These are phyloP conservation scores for Tholera decimalis DNA, from an alignment of 2,888 invertebrate species.

Conservation along the genomic window DNA sequence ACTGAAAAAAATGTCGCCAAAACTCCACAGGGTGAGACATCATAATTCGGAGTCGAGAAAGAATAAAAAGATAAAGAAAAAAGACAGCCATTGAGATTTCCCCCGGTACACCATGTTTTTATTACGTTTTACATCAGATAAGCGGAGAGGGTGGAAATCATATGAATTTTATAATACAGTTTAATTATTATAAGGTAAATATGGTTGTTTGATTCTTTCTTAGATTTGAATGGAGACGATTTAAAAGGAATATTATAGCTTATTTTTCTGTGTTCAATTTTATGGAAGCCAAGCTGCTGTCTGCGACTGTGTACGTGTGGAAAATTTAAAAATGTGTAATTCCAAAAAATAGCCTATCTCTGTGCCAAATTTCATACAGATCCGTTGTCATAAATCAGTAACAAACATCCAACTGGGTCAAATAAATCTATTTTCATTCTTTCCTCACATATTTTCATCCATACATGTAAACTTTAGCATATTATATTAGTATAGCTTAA, in stretches of 20 bases:
- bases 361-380: no score
- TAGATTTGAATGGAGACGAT: constrained; percentile 15
- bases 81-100: constrained; percentile 80
- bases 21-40: constrained; percentile 70
- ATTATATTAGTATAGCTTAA: no score
- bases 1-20: constrained; percentile 53
- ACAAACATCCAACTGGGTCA: no score
- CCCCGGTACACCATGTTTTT: constrained; percentile 82
- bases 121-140: constrained; percentile 82
- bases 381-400: no score
- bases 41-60: constrained; percentile 75
- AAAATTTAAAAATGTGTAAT: no score
- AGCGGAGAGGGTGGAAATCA: constrained; percentile 67
- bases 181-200: constrained; percentile 57
- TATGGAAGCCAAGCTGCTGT: no score
- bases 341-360: no score
- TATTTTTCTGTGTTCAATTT: not conserved
- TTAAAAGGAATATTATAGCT: not conserved
- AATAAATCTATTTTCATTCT: no score
- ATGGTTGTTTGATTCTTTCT: constrained; percentile 17
- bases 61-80: constrained; percentile 77
- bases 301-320: no score
- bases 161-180: constrained; percentile 62
- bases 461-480: no score
- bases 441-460: no score